Conservation (phyloP, 2,113 vertebrate species). For the Chlamydotis undulata region DNA sequence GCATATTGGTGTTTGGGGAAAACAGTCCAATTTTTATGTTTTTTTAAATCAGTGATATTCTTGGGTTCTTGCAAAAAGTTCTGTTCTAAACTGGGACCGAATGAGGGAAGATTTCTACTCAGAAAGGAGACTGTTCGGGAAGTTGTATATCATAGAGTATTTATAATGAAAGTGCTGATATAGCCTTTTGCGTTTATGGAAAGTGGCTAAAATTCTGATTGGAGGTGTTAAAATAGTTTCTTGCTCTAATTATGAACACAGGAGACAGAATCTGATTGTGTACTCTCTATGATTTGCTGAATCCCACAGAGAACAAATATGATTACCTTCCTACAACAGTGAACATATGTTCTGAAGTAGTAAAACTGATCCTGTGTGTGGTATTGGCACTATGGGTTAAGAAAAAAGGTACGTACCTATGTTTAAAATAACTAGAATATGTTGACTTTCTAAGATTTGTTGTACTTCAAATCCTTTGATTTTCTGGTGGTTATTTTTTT, state of each 20-base stretch:
- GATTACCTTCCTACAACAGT: constrained; percentile 96
- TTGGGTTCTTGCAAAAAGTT: neutral
- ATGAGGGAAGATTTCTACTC: neutral
- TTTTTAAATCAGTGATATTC: neutral
- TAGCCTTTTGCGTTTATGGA: neutral
- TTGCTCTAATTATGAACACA: neutral
- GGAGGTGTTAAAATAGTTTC: neutral
- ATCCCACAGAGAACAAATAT: constrained; percentile 89
- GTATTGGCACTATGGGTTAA: constrained; percentile 85
- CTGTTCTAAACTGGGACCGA: neutral
- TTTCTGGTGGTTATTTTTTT: neutral
- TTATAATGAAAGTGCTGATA: neutral
- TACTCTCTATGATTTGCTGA: neutral
- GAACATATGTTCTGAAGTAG: constrained; percentile 92
- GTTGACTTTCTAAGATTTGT: neutral
- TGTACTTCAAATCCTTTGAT: neutral
- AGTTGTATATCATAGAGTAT: neutral
- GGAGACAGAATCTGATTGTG: neutral
- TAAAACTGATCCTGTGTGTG: constrained; percentile 89
- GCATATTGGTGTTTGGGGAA: neutral
- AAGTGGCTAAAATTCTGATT: neutral
- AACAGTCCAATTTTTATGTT: neutral
- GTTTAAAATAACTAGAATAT: neutral
- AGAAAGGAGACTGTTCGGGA: neutral
- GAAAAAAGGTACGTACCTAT: constrained; percentile 80